Evolutionary conservation across 2,888 invertebrate genomes (phyloP).

Genomic region (Melipona beecheii): DNA sequence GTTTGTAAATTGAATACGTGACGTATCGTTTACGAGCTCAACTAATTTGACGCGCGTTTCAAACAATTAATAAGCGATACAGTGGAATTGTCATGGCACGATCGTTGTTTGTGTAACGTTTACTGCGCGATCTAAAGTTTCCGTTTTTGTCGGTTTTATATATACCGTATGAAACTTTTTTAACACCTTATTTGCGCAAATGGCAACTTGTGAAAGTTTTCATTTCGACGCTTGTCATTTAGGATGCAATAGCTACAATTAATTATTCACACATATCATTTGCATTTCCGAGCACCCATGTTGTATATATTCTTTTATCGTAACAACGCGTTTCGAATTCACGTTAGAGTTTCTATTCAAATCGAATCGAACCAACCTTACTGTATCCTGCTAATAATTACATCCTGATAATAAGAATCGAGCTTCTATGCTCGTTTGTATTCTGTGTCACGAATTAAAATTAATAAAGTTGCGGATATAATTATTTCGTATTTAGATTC

Average conservation of each 20-base stretch:
- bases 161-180: background rate
- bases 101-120: slow-evolving; percentile 24
- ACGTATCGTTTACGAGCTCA: slow-evolving; percentile 79
- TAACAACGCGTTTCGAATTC: background rate
- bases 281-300: background rate
- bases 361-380: slow-evolving; percentile 49
- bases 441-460: slow-evolving; percentile 54
- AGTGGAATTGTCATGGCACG: slow-evolving; percentile 65
- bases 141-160: slow-evolving; percentile 1
- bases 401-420: slow-evolving; percentile 52
- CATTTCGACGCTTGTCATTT: background rate
- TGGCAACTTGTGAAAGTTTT: background rate
- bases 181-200: too few species aligned
- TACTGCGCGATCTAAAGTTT: slow-evolving; percentile 21
- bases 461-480: slow-evolving; percentile 46
- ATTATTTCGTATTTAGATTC: slow-evolving; percentile 1
- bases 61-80: slow-evolving; percentile 80
- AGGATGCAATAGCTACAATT: background rate
- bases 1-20: slow-evolving; percentile 80
- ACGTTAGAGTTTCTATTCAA: background rate
- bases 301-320: background rate
- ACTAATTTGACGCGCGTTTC: slow-evolving; percentile 80
- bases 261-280: slow-evolving; percentile 18
- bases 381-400: slow-evolving; percentile 38
- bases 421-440: slow-evolving; percentile 39